A percentile compares a stretch with the other conserved stretches of the same genome.
Evolutionary conservation across 2,797 vertebrate genomes (phyloP).

Genomic region (Lutra lutra): DNA sequence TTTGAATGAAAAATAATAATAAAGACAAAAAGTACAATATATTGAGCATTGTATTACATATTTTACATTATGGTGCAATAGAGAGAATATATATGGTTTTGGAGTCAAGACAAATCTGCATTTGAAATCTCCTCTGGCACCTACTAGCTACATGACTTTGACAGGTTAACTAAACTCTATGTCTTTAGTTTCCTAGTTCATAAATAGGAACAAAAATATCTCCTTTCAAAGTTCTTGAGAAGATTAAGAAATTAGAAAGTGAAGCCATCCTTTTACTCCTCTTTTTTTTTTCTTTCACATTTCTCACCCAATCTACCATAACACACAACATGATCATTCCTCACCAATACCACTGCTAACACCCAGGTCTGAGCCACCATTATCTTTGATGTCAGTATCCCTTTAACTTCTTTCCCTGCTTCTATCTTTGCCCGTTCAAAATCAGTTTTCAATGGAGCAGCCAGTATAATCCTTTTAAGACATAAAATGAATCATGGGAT

Average conservation of each 20-base stretch:
- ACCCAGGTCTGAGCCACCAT: not conserved
- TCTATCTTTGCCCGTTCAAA: not conserved
- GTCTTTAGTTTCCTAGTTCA: constrained; percentile 9
- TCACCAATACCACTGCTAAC: not conserved
- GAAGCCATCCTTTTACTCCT: not conserved
- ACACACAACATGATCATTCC: not conserved
- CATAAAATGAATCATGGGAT: not conserved
- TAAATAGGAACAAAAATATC: constrained; percentile 2
- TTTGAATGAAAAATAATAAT: constrained; percentile 4
- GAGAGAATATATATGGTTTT: not conserved
- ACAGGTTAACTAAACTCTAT: constrained; percentile 22
- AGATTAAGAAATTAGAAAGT: not conserved
- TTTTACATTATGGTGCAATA: not conserved
- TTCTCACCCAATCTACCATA: not conserved
- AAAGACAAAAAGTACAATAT: not conserved
- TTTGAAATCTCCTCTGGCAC: not conserved
- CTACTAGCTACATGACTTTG: not conserved
- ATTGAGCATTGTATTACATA: not conserved
- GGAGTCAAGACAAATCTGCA: not conserved
- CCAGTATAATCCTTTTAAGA: not conserved
- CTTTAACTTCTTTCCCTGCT: not conserved
- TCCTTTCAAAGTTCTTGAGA: constrained; percentile 39
- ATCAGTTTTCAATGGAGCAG: not conserved
- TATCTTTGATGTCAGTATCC: not conserved
- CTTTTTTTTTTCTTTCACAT: not conserved